Conservation (phyloP, 2,113 vertebrate genomes). For the Amblyornis subalaris region DNA sequence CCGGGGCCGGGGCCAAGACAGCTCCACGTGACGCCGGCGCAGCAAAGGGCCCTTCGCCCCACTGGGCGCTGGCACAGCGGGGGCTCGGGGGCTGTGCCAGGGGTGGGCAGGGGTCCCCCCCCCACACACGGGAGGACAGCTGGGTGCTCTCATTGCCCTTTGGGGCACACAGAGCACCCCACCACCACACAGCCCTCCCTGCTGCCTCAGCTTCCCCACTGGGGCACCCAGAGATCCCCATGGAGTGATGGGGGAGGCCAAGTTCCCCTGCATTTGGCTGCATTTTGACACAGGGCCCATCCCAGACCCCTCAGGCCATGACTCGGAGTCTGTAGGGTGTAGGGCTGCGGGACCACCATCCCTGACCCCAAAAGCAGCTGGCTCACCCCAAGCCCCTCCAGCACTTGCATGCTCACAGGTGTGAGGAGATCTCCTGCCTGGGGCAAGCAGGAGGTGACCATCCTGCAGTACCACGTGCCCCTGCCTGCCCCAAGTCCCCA, state of each 20-base stretch:
- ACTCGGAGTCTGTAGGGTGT: accelerated
- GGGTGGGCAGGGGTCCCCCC: background rate
- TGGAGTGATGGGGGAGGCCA: accelerated
- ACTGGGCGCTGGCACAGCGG: background rate
- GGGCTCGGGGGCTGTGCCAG: accelerated
- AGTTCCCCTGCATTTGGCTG: too few relatives aligned
- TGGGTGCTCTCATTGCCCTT: accelerated
- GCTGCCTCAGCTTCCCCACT: background rate
- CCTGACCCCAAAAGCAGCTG: background rate
- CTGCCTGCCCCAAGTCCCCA: background rate
- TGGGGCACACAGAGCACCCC: background rate
- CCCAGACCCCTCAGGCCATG: accelerated
- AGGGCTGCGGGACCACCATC: accelerated
- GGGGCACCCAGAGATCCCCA: background rate
- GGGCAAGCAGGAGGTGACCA: accelerated
- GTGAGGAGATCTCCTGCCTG: accelerated
- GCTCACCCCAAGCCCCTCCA: background rate
- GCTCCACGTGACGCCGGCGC: background rate
- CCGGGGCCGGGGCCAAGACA: background rate
- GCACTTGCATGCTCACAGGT: accelerated
- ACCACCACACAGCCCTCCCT: accelerated
- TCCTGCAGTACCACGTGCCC: accelerated
- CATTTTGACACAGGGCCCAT: background rate
- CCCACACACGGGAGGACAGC: background rate
- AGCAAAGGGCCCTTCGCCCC: background rate